A percentile compares a stretch with the other conserved stretches of the same genome.
Evolutionary conservation across 2,797 vertebrate species (phyloP).

Genomic region (Acomys russatus): DNA sequence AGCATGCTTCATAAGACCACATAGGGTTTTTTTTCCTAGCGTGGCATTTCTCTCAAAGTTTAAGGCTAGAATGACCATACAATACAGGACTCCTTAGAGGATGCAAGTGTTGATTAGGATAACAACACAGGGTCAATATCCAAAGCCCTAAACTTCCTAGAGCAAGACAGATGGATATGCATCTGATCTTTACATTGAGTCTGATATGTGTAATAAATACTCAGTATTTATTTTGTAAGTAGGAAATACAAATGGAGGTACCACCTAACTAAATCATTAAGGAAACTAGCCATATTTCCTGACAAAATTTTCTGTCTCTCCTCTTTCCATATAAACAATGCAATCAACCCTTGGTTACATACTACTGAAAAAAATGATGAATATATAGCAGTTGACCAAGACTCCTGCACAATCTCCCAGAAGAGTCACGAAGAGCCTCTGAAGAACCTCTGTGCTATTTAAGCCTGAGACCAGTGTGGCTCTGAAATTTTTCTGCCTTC

Average conservation of each 20-base stretch:
- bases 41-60: neutral
- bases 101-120: neutral
- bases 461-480: neutral
- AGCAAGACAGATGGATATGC: neutral
- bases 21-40: neutral
- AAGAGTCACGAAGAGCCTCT: slow-evolving; percentile 7
- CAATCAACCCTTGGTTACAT: slow-evolving; percentile 36
- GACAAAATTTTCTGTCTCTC: neutral
- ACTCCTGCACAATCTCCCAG: slow-evolving; percentile 1
- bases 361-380: slow-evolving; percentile 29
- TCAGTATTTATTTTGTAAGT: neutral
- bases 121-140: neutral
- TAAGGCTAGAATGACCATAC: neutral
- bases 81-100: neutral
- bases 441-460: neutral
- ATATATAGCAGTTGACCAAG: slow-evolving; percentile 45
- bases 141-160: neutral
- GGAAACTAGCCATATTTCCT: slow-evolving; percentile 5
- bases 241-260: neutral
- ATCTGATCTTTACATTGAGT: neutral
- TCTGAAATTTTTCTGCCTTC: neutral
- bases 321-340: slow-evolving; percentile 3
- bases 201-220: neutral
- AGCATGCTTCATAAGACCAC: neutral
- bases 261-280: neutral